Base-by-base conservation (phyloP, 2,797 vertebrate species). In the Enteromius fasciolatus region DNA sequence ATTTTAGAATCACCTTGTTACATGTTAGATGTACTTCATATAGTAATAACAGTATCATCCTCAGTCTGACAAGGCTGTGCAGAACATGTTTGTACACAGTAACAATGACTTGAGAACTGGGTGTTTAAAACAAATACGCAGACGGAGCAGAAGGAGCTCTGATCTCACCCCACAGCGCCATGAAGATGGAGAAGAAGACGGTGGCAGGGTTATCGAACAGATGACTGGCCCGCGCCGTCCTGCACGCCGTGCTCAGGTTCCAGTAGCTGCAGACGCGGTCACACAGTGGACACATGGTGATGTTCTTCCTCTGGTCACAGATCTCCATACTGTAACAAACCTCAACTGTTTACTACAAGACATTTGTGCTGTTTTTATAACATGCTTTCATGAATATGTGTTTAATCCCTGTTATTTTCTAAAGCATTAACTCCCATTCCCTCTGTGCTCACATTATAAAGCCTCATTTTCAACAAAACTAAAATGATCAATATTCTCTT, bases 111-210 rank as follows among this genome's bases (percentile, higher is more conserved):
- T 23, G 20, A 57, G 52, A 20, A 52, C 18, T 7, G 2, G 8
- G 52, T n/a, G 52, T 20, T 54, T n/a, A 54, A 54, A 50, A 50
- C 48, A 18, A 7, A 52, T 20, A 23, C 54, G 10, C n/a, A 23
- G 5, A 20, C 41, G 36, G 12, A 57, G 33, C 46, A 33, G 25
- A 20, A 14, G 14, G 9, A 73, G 48, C 14, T 31, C 59, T 3
- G 48, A 11, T 76, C 95, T 96, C 89, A 99, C 98, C 98, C 98
- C 98, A 99, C 83, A 99, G 92, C 72, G 98, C 96, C 98, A 99
- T 99, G 90, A 99, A 99, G 87, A 99, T 92, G 0, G 98, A 99
- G 93, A 99, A 99, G 95, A 99, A 99, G 83, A 99, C 98, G 0
- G 98, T 99, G 81, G 98, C 96, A 0, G 98, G 98, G 91, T 99